Evolutionary conservation across 2,888 invertebrate genomes (phyloP).

Genomic region (Harpagoxenus sublaevis): DNA sequence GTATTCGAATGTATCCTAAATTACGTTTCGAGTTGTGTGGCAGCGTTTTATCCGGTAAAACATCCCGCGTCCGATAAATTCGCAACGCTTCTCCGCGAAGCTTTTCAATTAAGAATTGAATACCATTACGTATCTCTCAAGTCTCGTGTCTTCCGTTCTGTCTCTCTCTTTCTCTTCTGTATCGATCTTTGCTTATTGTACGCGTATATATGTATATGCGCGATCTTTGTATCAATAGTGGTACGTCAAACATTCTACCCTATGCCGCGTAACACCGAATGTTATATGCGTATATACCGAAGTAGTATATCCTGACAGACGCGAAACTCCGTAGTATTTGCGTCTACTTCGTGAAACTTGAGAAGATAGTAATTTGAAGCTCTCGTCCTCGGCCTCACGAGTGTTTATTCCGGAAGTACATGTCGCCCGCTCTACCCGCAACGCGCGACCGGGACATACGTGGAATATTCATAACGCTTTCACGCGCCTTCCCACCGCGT

Average conservation of each 20-base stretch:
- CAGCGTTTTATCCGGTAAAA: not conserved
- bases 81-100: not conserved
- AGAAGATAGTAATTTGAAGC: slow-evolving; percentile 56
- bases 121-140: not conserved
- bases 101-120: slow-evolving; percentile 47
- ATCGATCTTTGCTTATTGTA: slow-evolving; percentile 19
- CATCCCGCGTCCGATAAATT: slow-evolving; percentile 35
- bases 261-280: slow-evolving; percentile 11
- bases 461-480: slow-evolving; percentile 51
- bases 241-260: slow-evolving; percentile 46
- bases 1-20: not conserved
- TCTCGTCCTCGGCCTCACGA: slow-evolving; percentile 26
- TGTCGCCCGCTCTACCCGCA: slow-evolving; percentile 9
- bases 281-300: not conserved
- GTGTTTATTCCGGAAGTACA: slow-evolving; percentile 48
- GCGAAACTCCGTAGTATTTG: slow-evolving; percentile 49
- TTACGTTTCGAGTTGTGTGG: not conserved
- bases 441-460: slow-evolving; percentile 27
- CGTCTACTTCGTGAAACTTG: slow-evolving; percentile 53
- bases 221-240: slow-evolving; percentile 51
- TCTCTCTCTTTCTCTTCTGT: not conserved
- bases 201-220: not conserved
- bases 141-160: not conserved
- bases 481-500: slow-evolving; percentile 9
- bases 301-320: slow-evolving; percentile 35